Base-by-base conservation (phyloP, 2,797 vertebrate genomes). In the Leptatherina wallacei region DNA sequence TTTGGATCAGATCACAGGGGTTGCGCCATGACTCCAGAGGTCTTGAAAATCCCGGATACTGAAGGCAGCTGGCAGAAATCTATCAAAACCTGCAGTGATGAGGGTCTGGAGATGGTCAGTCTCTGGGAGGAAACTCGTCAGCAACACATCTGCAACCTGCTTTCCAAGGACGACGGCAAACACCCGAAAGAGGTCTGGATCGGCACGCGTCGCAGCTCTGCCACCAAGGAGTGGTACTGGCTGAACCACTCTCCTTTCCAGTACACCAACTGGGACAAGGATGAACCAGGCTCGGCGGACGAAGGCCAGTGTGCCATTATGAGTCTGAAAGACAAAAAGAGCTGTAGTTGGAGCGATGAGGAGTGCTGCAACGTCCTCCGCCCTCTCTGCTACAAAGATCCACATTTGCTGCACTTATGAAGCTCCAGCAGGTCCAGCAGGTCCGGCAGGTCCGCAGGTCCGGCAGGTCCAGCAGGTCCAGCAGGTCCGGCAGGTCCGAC, bases 211-310 rank as follows among this genome's bases (percentile, higher is more conserved):
- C 88, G 86, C 0, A 85, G 80, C 73, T 80, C 92, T 2, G 14
- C 49, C 44, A 85, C 58, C 0, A 88, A 83, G 0, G 24, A 83
- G 2, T 95, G 93, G 93, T 94, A 94, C 90, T 94, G 94, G 94
- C 36, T 89, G 2, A 81, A 18, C 24, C 0, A 1, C 0, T 4
- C 6, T 0, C 0, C 4, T 0, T 47, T 90, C 14, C 1, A 0
- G 0, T 8, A 57, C 20, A 81, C 85, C 47, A 70, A 84, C 77
- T 95, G 94, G 95, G 79, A 1, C 0, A 0, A 9, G 0, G 74
- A 55, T 0, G 78, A 95, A 51, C 93, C 94, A 0, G 75, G 79
- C 0, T 0, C 0, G 0, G 33, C 57, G 2, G 0, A 73, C 0
- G 56, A 84, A 0, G 88, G 88, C 22, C 83, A 92, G 80, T 95